Percentiles rank a stretch among this genome's conserved stretches.
phyloP scores from a whole-genome alignment of 2,113 vertebrate species.

The Puffinus mauretanicus region DNA sequence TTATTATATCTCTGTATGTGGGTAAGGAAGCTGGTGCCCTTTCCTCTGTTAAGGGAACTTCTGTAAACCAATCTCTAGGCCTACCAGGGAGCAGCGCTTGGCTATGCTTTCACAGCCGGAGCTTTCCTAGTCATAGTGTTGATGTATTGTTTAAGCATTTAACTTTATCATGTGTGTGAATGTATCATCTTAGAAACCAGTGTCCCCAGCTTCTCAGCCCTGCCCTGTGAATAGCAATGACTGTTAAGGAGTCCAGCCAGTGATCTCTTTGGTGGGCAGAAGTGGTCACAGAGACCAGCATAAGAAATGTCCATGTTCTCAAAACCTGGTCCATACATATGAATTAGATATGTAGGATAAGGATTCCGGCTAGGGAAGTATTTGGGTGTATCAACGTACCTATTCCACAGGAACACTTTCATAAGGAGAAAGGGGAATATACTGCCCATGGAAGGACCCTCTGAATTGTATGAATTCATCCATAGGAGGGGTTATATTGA shows the following conservation, averaged over 20 bases:
- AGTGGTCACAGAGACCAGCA: background rate
- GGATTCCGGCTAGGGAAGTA: background rate
- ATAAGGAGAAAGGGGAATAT: background rate
- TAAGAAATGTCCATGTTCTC: background rate
- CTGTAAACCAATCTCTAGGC: background rate
- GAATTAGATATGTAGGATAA: background rate
- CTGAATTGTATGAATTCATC: background rate
- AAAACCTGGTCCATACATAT: background rate
- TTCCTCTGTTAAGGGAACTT: background rate
- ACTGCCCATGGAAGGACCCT: background rate
- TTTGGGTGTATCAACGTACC: background rate
- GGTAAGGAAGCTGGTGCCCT: background rate
- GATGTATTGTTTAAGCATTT: background rate
- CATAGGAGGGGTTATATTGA: background rate
- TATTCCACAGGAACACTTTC: background rate
- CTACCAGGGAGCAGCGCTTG: background rate
- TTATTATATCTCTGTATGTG: background rate
- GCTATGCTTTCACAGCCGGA: background rate
- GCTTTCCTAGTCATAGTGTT: background rate
- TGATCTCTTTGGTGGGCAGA: background rate
- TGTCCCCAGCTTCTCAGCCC: background rate
- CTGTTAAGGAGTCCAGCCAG: background rate
- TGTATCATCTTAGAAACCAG: background rate
- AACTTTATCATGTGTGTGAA: background rate
- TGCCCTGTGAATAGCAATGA: background rate